phyloP scores from a whole-genome alignment of 2,888 invertebrate species.

The Byasa hedistus region DNA sequence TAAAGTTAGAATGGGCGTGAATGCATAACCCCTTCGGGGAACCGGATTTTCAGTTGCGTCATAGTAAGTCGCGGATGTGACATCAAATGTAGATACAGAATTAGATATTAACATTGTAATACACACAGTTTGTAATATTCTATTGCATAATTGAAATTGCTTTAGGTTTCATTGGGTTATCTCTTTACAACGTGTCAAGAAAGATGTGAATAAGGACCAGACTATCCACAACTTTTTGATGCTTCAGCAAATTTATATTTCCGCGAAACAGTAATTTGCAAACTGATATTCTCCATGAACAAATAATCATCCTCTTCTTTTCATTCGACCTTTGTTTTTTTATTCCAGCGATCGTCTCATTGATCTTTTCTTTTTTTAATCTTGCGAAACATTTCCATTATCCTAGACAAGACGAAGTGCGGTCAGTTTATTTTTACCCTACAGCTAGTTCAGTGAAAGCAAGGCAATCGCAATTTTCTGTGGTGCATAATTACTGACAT shows the following conservation, averaged over 20 bases:
- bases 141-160: no score
- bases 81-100: not conserved
- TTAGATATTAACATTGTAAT: not conserved
- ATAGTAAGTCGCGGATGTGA: not conserved
- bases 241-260: no score
- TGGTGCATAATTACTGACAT: not conserved
- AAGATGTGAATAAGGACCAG: no score
- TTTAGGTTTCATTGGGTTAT: no score
- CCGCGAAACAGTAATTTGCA: no score
- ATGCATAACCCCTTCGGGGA: slow-evolving; percentile 5
- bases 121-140: not conserved
- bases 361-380: no score
- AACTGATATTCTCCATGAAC: no score
- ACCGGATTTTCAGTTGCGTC: slow-evolving; percentile 25
- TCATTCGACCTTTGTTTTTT: no score
- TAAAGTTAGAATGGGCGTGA: slow-evolving; percentile 5
- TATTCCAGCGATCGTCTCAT: no score
- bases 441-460: slow-evolving; percentile 4
- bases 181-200: no score
- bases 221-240: no score
- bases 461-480: slow-evolving; percentile 13
- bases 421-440: slow-evolving; percentile 5
- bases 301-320: no score
- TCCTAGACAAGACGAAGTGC: not conserved
- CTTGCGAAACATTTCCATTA: not conserved